Percentiles rank a stretch among this genome's conserved stretches.
Conservation (phyloP, 2,888 invertebrate genomes). For the Melitaea athalia region DNA sequence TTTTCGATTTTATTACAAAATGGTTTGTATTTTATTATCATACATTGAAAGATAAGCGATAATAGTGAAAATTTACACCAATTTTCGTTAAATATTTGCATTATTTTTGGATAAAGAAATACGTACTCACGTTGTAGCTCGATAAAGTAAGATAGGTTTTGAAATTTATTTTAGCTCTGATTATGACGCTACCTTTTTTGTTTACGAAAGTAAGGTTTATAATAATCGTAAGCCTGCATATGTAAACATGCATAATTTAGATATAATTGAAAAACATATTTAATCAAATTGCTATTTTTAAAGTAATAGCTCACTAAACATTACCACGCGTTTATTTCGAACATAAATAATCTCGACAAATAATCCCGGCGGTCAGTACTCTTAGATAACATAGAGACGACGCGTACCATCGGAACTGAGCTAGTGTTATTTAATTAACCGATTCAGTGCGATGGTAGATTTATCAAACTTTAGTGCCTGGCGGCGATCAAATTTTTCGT, state of each 20-base stretch:
- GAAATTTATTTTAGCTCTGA: conserved; percentile 1
- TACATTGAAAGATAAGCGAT: background rate
- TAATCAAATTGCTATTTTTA: background rate
- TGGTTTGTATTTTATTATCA: background rate
- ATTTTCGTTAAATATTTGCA: background rate
- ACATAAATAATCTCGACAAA: background rate
- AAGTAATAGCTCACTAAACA: background rate
- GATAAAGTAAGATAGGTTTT: background rate
- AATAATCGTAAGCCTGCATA: no score
- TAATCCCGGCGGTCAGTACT: background rate
- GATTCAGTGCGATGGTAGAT: no score
- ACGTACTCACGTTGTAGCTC: background rate
- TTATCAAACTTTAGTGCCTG: no score
- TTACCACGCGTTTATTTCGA: background rate
- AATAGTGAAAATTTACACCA: background rate
- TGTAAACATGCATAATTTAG: no score
- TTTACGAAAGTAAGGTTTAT: background rate
- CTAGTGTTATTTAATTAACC: conserved; percentile 2
- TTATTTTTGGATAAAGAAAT: background rate
- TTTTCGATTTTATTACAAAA: conserved; percentile 10
- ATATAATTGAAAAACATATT: no score
- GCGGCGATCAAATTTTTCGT: no score
- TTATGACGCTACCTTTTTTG: background rate
- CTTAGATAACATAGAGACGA: background rate
- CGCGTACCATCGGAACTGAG: background rate